phyloP scores from a whole-genome alignment of 2,113 vertebrate genomes.

The Myotis lucifugus region DNA sequence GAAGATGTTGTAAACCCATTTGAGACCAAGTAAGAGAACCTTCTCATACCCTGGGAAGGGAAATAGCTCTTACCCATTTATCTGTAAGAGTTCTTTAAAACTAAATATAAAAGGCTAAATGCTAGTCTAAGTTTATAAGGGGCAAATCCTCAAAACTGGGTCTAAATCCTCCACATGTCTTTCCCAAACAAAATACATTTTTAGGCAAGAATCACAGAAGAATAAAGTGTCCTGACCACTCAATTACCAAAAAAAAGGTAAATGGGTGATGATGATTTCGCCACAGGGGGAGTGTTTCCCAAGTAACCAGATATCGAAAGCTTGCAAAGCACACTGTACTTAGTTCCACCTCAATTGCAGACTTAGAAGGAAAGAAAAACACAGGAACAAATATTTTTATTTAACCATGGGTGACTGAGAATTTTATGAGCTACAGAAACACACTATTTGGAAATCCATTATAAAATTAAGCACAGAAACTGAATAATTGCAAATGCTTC shows the following conservation, averaged over 20 bases:
- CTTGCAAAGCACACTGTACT: not conserved
- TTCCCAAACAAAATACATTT: slow-evolving; percentile 31
- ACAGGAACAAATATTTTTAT: not conserved
- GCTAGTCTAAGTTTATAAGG: slow-evolving; percentile 1
- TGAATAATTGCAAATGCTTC: not conserved
- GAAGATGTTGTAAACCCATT: not conserved
- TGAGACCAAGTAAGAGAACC: not conserved
- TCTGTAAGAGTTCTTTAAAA: slow-evolving; percentile 21
- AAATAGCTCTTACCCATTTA: not conserved
- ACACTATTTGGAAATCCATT: not conserved
- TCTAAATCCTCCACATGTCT: not conserved
- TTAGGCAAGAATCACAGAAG: not conserved
- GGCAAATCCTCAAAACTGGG: slow-evolving; percentile 34
- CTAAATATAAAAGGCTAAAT: not conserved
- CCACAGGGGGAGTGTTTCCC: not conserved
- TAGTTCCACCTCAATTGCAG: not conserved
- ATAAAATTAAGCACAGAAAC: slow-evolving; percentile 45
- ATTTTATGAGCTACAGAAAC: slow-evolving; percentile 30
- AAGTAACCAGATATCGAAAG: slow-evolving; percentile 22
- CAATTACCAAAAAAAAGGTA: not conserved
- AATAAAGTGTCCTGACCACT: not conserved
- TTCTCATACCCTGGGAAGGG: not conserved
- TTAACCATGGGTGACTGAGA: not conserved
- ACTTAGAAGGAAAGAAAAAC: slow-evolving; percentile 16
- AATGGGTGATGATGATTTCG: not conserved